A percentile compares a stretch with the other conserved stretches of the same genome.
Conservation (phyloP, 53 echinoderm and acorn worm species). For the Temnopleurus reevesii region DNA sequence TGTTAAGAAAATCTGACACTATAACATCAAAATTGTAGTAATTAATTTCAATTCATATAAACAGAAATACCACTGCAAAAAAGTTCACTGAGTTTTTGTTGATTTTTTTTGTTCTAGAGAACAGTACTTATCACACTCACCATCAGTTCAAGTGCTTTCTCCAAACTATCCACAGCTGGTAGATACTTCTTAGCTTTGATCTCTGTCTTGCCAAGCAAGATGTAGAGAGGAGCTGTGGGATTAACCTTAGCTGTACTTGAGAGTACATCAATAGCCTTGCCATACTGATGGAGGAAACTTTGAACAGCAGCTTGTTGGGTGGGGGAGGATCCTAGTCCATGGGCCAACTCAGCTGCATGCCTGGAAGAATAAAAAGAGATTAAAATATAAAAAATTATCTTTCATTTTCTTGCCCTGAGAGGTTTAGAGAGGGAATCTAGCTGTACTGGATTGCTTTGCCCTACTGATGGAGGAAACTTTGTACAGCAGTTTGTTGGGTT, state of each 20-base stretch:
- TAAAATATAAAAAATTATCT: too few relatives aligned
- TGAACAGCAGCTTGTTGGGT: slow-evolving; percentile 99
- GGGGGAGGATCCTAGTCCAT: slow-evolving; percentile 91
- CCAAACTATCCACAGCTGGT: slow-evolving; percentile 91
- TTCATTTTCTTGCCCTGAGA: too few relatives aligned
- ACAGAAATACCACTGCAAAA: too few relatives aligned
- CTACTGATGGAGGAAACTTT: slow-evolving; percentile 91
- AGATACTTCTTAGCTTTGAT: slow-evolving; percentile 93
- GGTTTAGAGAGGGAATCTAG: too few relatives aligned
- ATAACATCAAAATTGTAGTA: too few relatives aligned
- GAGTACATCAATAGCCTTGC: slow-evolving; percentile 85
- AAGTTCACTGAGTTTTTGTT: too few relatives aligned
- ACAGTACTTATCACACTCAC: slow-evolving; percentile 39
- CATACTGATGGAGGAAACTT: slow-evolving; percentile 94
- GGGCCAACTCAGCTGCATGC: slow-evolving; percentile 95
- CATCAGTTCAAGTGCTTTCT: slow-evolving; percentile 97
- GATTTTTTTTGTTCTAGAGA: too few relatives aligned
- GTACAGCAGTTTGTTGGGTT: slow-evolving; percentile 92
- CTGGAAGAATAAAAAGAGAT: slow-evolving; percentile 36
- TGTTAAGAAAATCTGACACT: too few relatives aligned
- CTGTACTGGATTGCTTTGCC: slow-evolving; percentile 63
- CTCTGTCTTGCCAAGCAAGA: slow-evolving; percentile 97
- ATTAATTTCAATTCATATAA: too few relatives aligned
- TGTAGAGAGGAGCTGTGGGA: slow-evolving; percentile 88
- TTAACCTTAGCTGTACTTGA: slow-evolving; percentile 79